Evolutionary conservation across 2,888 invertebrate genomes (phyloP).

Genomic region (Mesorhabditis spiculigera): DNA sequence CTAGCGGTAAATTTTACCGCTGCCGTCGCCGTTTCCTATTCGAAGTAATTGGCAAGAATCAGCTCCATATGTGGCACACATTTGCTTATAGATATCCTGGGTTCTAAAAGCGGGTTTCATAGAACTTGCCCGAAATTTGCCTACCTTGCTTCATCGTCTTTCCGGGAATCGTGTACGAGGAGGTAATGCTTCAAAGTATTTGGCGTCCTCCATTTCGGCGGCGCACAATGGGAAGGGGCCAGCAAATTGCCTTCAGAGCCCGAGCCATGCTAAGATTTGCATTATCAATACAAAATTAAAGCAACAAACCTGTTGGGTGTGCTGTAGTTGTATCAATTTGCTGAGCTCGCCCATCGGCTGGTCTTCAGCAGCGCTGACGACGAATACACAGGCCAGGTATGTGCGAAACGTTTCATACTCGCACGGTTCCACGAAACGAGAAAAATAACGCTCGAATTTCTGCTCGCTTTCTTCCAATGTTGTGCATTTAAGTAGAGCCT

Average conservation of each 20-base stretch:
- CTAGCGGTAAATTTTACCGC: slow-evolving; percentile 7
- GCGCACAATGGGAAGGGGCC: slow-evolving; percentile 43
- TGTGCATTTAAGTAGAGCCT: slow-evolving; percentile 22
- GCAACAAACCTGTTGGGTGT: slow-evolving; percentile 69
- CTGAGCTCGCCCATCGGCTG: slow-evolving; percentile 78
- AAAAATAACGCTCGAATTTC: slow-evolving; percentile 8
- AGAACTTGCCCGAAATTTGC: slow-evolving; percentile 21
- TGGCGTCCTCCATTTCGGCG: slow-evolving; percentile 63
- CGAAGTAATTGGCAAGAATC: slow-evolving; percentile 80
- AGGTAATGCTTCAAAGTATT: slow-evolving; percentile 84
- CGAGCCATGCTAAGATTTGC: slow-evolving; percentile 38
- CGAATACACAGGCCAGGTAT: slow-evolving; percentile 64
- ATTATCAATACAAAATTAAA: not conserved
- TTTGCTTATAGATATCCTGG: slow-evolving; percentile 75
- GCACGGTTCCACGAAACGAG: slow-evolving; percentile 58
- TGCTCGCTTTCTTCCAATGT: slow-evolving; percentile 17
- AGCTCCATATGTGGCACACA: slow-evolving; percentile 82
- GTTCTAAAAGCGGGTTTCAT: slow-evolving; percentile 67
- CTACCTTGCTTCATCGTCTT: slow-evolving; percentile 75
- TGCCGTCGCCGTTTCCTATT: slow-evolving; percentile 14
- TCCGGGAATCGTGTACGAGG: slow-evolving; percentile 72
- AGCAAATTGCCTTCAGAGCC: slow-evolving; percentile 22
- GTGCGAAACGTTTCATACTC: slow-evolving; percentile 88
- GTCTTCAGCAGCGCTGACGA: slow-evolving; percentile 65
- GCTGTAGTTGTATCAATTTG: slow-evolving; percentile 73